Evolutionary conservation across 2,797 vertebrate species (phyloP).

Genomic region (Poecile montanus): DNA sequence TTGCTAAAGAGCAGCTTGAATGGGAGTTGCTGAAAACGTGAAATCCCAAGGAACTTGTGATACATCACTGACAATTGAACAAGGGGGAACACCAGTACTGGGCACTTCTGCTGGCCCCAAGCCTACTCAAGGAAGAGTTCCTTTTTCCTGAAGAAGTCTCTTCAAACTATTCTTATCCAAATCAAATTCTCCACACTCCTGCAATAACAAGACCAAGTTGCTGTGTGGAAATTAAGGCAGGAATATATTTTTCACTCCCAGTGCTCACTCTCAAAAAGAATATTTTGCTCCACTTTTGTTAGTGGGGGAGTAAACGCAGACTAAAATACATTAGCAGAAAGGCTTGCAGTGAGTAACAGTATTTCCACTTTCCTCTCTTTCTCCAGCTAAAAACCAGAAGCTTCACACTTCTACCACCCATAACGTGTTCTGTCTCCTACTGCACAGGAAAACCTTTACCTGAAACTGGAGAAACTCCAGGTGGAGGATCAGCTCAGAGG

Average conservation of each 20-base stretch:
- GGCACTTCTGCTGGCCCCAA: background rate
- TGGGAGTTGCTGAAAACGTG: background rate
- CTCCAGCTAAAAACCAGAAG: background rate
- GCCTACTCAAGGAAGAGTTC: background rate
- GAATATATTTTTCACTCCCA: background rate
- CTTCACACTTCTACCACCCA: background rate
- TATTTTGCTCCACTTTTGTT: background rate
- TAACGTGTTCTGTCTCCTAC: background rate
- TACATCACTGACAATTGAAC: background rate
- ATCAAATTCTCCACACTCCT: background rate
- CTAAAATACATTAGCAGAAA: slow-evolving; percentile 7
- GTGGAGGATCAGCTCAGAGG: background rate
- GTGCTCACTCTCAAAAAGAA: background rate
- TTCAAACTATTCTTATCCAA: background rate
- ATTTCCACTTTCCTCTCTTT: slow-evolving; percentile 1
- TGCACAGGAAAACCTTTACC: background rate
- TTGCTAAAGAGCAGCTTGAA: background rate
- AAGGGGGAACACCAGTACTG: background rate
- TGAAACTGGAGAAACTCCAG: background rate
- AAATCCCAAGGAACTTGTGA: background rate
- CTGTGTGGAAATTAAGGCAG: background rate
- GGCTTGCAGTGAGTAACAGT: slow-evolving; percentile 3
- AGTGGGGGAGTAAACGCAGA: background rate
- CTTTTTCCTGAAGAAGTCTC: background rate
- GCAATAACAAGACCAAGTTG: background rate